phyloP scores from a whole-genome alignment of 2,797 vertebrate genomes.

The Arrhamphus sclerolepis region DNA sequence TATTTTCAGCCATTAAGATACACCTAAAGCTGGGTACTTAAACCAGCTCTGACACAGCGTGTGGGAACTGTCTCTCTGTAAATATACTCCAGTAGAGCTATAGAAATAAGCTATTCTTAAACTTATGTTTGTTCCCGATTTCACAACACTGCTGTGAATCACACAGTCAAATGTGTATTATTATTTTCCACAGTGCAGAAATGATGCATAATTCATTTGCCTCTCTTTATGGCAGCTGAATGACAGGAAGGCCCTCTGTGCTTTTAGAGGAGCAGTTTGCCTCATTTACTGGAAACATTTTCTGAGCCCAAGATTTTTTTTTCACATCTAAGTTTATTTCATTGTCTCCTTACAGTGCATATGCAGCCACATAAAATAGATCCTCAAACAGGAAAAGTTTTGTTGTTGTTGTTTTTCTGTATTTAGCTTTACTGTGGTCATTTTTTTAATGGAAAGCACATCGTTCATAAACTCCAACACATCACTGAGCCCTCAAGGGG shows the following conservation, averaged over 20 bases:
- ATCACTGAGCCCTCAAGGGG: neutral
- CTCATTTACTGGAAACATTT: constrained; percentile 38
- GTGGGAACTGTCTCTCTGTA: constrained; percentile 5
- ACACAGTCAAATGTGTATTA: constrained; percentile 21
- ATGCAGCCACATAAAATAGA: no score
- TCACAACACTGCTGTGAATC: constrained; percentile 23
- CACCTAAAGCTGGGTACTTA: neutral
- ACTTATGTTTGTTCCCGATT: constrained; percentile 25
- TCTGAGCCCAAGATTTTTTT: neutral
- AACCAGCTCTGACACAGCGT: neutral
- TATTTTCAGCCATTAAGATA: neutral
- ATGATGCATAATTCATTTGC: constrained; percentile 52
- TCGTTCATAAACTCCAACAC: neutral
- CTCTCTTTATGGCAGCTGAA: constrained; percentile 36
- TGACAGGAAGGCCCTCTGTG: constrained; percentile 42
- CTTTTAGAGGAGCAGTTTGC: constrained; percentile 20
- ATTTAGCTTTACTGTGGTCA: constrained; percentile 1
- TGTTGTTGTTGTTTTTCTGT: neutral
- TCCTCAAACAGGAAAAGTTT: no score
- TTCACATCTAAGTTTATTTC: neutral
- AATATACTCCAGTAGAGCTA: constrained; percentile 6
- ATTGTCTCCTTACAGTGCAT: neutral
- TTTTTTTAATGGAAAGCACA: no score
- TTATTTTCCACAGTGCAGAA: constrained; percentile 26
- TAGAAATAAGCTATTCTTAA: constrained; percentile 4